Percentiles rank a stretch among this genome's conserved stretches.
Conservation (phyloP, 2,113 vertebrate species). For the Mugil cephalus region DNA sequence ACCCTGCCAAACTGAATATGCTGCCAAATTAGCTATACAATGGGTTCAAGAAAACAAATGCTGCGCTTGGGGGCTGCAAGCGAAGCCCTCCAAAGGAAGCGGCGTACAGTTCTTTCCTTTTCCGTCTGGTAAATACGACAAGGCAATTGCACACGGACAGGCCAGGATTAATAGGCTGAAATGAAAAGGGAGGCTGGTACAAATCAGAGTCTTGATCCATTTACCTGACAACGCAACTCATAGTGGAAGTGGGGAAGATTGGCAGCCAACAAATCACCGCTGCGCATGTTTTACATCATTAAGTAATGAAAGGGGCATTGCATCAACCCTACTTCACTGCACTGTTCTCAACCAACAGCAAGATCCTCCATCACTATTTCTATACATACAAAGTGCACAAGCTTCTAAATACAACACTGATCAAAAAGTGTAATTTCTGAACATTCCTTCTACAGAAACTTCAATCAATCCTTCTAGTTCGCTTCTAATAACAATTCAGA, state of each 20-base stretch:
- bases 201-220: constrained; percentile 73
- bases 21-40: constrained; percentile 65
- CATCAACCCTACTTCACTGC: constrained; percentile 1
- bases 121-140: constrained; percentile 58
- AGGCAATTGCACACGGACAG: constrained; percentile 45
- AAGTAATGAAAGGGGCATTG: constrained; percentile 46
- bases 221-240: constrained; percentile 63
- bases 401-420: background rate
- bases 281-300: constrained; percentile 61
- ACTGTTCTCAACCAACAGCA: constrained; percentile 1
- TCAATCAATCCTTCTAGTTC: background rate
- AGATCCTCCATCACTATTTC: constrained; percentile 1
- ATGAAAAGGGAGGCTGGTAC: constrained; percentile 68
- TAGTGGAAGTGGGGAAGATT: constrained; percentile 38
- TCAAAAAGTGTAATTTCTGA: background rate
- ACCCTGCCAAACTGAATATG: constrained; percentile 43
- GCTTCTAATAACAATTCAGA: no score
- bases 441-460: background rate
- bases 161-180: constrained; percentile 62
- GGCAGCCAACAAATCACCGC: constrained; percentile 63
- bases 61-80: constrained; percentile 26
- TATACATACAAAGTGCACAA: background rate
- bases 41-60: constrained; percentile 32
- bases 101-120: constrained; percentile 57
- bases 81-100: constrained; percentile 54